Conservation (phyloP, 64 coral and sea anemone genomes). For the Dendrophyllia cribrosa region DNA sequence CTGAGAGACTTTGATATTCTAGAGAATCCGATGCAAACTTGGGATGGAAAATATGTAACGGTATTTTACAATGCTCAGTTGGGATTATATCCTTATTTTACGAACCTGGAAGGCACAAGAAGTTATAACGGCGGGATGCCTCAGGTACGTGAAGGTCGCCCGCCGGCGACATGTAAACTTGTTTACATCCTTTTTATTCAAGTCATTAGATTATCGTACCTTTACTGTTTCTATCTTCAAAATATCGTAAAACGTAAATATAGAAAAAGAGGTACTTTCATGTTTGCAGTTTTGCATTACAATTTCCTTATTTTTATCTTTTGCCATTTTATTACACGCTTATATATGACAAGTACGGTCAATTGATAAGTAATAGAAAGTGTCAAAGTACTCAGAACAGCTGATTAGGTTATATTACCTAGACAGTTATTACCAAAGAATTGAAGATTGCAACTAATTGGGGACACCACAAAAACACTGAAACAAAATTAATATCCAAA, state of each 20-base stretch:
- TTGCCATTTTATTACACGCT: no score
- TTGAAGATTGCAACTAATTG: no score
- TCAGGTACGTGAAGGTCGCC: slow-evolving; percentile 62
- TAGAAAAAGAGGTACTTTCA: not conserved
- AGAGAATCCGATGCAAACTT: slow-evolving; percentile 84
- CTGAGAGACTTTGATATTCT: slow-evolving; percentile 85
- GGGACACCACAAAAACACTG: no score
- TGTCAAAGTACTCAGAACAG: no score
- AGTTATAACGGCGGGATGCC: slow-evolving; percentile 95
- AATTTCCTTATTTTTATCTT: no score
- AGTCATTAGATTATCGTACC: slow-evolving; percentile 1
- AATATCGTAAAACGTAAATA: not conserved
- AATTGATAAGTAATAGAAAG: not conserved
- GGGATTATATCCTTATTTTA: slow-evolving; percentile 92
- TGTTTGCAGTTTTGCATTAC: not conserved
- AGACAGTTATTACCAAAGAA: no score
- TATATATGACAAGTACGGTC: not conserved
- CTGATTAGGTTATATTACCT: no score
- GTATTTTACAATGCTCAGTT: slow-evolving; percentile 98
- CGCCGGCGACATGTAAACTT: no score
- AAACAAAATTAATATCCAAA: no score
- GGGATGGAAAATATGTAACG: slow-evolving; percentile 90
- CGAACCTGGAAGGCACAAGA: slow-evolving; percentile 49
- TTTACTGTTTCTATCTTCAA: not conserved
- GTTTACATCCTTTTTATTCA: not conserved